Evolutionary conservation across 2,113 vertebrate genomes (phyloP), one percentile per base, ranked within the genome.

Genomic region (Proteles cristata): DNA sequence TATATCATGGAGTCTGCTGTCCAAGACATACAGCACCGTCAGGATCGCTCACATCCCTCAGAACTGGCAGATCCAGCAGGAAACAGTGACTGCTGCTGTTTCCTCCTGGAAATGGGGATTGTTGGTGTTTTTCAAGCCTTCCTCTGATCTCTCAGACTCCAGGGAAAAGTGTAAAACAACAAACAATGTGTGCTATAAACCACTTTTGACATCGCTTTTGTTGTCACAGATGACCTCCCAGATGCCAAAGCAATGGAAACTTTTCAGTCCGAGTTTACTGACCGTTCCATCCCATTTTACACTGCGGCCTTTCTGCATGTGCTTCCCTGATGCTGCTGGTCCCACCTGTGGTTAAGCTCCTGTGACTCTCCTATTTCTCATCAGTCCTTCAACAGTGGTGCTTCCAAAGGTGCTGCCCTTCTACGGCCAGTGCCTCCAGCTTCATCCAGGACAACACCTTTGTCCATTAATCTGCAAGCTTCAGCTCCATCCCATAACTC

Each of bases 101-200:
- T 96, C 96, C 94, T 88, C 71, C 79, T 50, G 92, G 90, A 96
- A 96, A 90, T 15, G 55, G 69, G 82, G 50, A 90, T 58, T 21
- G 17, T 55, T 77, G 63, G 23, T 74, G 39, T 61, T 66, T 94
- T 93, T 87, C 73, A 63, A 90, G 77, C 63, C 53, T 61, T 82
- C 77, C 89, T 94, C 88, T 82, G 26, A 73, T 83, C 39, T 93
- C 92, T 21, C n/a, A 53, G 28, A 81, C 19, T 71, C 43, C 1
- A 28, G 35, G 35, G 25, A 63, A 93, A 65, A 14, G 33, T 23
- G 88, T 15, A 61, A 28, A 90, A 63, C 55, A 84, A 65, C 6
- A 39, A 87, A 76, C n/a, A 9, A 10, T 8, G 19, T 76, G 39
- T 16, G 50, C 31, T 21, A 0, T 50, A 2, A 66, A 65, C 68